Conservation (phyloP, 2,888 invertebrate species). For the Hypolimnas misippus region DNA sequence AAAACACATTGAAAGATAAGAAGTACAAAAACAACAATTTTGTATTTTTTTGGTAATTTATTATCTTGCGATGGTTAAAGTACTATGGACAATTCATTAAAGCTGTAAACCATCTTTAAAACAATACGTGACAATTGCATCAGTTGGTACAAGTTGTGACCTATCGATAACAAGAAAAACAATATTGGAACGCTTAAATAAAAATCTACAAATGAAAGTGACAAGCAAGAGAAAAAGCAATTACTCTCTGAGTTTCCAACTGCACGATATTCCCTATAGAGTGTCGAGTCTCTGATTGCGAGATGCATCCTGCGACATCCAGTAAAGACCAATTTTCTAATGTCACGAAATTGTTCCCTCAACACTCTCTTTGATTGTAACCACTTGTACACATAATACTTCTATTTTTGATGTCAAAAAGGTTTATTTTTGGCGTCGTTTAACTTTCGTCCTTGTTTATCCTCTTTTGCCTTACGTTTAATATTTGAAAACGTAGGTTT, state of each 20-base stretch:
- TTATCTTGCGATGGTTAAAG: too few relatives aligned
- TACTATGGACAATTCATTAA: too few relatives aligned
- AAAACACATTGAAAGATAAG: too few relatives aligned
- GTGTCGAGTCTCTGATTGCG: constrained; percentile 20
- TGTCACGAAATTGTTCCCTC: constrained; percentile 23
- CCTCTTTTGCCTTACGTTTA: too few relatives aligned
- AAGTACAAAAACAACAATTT: too few relatives aligned
- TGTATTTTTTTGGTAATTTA: too few relatives aligned
- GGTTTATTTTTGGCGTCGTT: too few relatives aligned
- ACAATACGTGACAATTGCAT: too few relatives aligned
- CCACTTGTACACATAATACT: constrained; percentile 5
- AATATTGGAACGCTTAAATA: background rate
- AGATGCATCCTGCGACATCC: constrained; percentile 16
- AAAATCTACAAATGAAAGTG: background rate
- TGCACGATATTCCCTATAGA: constrained; percentile 16
- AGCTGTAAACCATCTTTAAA: too few relatives aligned
- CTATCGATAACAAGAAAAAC: background rate
- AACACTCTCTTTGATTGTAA: constrained; percentile 20
- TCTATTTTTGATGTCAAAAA: background rate
- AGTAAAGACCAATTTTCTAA: constrained; percentile 30
- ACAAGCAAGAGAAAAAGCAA: constrained; percentile 6
- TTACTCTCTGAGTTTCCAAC: background rate
- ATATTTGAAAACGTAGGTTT: too few relatives aligned
- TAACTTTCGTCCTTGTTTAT: too few relatives aligned
- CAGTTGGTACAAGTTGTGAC: background rate